phyloP scores from a whole-genome alignment of 1,140 invertebrate species.

The Diplogasteroides magnus region DNA sequence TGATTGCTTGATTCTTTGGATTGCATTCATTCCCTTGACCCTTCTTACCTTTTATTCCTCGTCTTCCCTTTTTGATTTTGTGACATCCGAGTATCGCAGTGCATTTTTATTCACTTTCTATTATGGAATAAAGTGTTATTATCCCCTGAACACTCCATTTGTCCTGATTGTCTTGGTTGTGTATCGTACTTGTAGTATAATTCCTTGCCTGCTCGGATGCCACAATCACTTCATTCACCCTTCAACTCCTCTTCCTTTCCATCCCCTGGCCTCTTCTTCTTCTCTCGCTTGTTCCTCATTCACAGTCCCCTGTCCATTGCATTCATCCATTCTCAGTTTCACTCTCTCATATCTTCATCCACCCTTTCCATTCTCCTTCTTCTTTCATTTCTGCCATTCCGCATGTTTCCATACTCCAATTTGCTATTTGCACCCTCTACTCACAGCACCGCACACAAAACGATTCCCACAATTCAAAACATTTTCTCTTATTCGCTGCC shows the following conservation, averaged over 20 bases:
- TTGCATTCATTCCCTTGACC: constrained; percentile 1
- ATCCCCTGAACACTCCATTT: too few species aligned
- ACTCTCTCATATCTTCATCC: not conserved
- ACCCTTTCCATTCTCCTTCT: constrained; percentile 7
- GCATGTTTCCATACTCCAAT: too few species aligned
- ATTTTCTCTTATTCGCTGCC: too few species aligned
- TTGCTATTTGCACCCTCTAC: too few species aligned
- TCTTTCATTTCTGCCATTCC: constrained; percentile 15
- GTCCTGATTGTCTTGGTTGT: too few species aligned
- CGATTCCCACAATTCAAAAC: constrained; percentile 6
- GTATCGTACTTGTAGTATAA: not conserved
- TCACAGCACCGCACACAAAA: too few species aligned
- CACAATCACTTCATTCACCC: not conserved
- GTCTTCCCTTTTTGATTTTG: constrained; percentile 10
- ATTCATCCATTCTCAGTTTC: not conserved
- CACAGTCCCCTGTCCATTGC: too few species aligned
- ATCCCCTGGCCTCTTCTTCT: too few species aligned
- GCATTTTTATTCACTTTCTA: too few species aligned
- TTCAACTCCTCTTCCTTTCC: not conserved
- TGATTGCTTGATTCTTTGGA: not conserved
- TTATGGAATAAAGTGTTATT: too few species aligned
- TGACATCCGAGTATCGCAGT: not conserved
- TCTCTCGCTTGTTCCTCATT: too few species aligned
- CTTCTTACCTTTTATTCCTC: constrained; percentile 15
- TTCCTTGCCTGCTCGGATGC: constrained; percentile 3